Base-by-base conservation (phyloP, 2,113 vertebrate species). In the Nerophis ophidion region DNA sequence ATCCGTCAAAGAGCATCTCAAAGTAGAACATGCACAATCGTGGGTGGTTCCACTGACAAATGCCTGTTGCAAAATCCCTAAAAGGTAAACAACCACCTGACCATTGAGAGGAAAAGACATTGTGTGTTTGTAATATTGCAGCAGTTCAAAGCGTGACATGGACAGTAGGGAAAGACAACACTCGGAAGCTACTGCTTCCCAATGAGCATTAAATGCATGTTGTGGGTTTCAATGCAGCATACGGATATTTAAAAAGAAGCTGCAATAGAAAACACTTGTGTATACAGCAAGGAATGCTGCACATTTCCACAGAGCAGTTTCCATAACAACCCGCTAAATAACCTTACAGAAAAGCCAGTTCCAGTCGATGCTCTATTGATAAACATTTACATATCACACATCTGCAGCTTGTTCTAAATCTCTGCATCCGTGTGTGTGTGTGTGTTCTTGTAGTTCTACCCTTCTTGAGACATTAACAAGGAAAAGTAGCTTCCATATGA, bases 281-380 rank as follows among this genome's bases (percentile, higher is more conserved):
- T 4, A 44, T 57, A 54, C 57, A 74, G 70, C 63, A 61, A 66
- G 52, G 60, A 60, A 66, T 51, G 58, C 71, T 70, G 58, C 66
- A 80, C 57, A 56, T 16, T 51, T 64, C 61, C 69, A 64, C 70
- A 67, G 53, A 50, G 64, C 71, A 75, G 84, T 84, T 81, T 80
- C 80, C 76, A 86, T 84, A 74, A 80, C 80, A 86, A 84, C 78
- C 46, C 65, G 52, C 53, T 61, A 57, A 64, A 26, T 26, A 26
- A 26, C 26, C 26, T 26, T 26, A 26, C 2, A 26, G 4, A 54
- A 53, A 17, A 70, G 50, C 66, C 42, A 66, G 60, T 57, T 56
- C 49, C 48, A 60, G 12, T 70, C 54, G 45, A 36, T 66, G 53
- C 42, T 47, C 52, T 51, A 54, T 17, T 45, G 49, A 57, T 48